phyloP scores from a whole-genome alignment of 2,888 invertebrate genomes.

The Eupithecia subumbrata region DNA sequence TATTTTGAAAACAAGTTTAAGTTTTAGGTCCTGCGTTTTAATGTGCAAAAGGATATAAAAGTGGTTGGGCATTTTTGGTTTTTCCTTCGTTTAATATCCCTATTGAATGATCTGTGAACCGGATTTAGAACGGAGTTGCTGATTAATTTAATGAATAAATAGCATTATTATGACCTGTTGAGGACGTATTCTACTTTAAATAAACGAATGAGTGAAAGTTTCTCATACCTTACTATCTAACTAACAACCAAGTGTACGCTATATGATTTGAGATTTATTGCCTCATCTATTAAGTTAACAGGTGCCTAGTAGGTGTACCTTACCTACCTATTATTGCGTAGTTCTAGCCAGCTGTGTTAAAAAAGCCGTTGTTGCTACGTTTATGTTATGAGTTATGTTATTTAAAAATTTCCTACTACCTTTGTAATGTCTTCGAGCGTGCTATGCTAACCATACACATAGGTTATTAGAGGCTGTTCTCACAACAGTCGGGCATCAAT shows the following conservation, averaged over 20 bases:
- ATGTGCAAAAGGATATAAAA: neutral
- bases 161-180: neutral
- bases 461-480: constrained; percentile 14
- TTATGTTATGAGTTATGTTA: neutral
- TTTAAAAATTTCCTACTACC: neutral
- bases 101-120: neutral
- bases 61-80: neutral
- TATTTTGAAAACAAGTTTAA: too few relatives aligned
- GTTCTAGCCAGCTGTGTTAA: neutral
- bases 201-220: neutral
- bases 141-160: neutral
- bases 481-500: constrained; percentile 26
- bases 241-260: neutral
- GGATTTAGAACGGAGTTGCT: neutral
- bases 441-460: constrained; percentile 2
- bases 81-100: neutral
- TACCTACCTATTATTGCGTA: neutral
- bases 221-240: neutral
- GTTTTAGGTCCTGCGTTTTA: neutral
- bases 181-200: neutral
- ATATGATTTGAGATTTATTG: neutral
- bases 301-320: neutral
- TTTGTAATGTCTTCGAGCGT: neutral
- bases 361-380: neutral
- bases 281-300: neutral